These are phyloP conservation scores for Sesamia nonagrioides DNA, from an alignment of 1,140 invertebrate genomes.

Conservation along the genomic window DNA sequence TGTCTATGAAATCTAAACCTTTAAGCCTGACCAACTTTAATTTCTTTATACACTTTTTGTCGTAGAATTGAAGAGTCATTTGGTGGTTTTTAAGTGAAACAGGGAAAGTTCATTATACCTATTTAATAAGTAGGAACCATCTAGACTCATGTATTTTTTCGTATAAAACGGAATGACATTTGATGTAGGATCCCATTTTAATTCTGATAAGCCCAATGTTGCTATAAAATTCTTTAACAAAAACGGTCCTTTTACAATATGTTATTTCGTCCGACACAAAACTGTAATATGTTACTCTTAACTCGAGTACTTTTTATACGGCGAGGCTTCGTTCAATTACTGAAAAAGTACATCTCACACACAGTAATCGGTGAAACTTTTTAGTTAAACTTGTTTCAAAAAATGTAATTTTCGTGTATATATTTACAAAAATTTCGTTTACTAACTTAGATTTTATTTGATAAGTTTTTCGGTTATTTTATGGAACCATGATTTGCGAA, in stretches of 20 bases:
- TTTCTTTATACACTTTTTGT: neutral
- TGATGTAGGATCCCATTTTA: neutral
- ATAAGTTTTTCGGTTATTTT: neutral
- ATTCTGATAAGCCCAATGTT: neutral
- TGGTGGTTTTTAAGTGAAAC: neutral
- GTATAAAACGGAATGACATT: neutral
- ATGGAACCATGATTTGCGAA: neutral
- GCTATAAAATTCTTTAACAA: neutral
- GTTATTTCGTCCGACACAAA: neutral
- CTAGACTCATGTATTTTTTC: neutral
- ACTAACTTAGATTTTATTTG: neutral
- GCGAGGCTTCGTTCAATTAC: neutral
- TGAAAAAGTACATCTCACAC: too few species aligned
- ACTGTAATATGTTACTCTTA: neutral
- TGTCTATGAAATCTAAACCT: slow-evolving; percentile 21
- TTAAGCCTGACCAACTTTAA: slow-evolving; percentile 1
- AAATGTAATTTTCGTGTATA: too few species aligned
- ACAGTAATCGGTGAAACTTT: too few species aligned
- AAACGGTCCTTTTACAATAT: neutral
- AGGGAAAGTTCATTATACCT: neutral
- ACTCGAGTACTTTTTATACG: neutral
- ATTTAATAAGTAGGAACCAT: neutral
- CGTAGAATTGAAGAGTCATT: neutral
- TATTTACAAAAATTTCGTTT: neutral
- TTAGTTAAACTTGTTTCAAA: too few species aligned